Evolutionary conservation across 2,113 vertebrate genomes (phyloP).

Genomic region (Onychostruthus taczanowskii): DNA sequence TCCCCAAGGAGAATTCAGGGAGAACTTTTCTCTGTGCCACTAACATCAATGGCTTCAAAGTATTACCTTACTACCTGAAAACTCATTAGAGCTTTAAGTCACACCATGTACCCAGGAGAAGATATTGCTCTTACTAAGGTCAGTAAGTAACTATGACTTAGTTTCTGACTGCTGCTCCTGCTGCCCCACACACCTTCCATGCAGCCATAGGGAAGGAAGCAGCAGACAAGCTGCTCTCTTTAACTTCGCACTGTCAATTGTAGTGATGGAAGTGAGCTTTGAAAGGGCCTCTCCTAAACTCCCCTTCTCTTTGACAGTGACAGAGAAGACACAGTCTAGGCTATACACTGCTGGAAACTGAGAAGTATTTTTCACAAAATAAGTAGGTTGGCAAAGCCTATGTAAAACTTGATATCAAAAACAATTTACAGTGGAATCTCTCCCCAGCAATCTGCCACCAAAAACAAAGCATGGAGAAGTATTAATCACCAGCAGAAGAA

Average conservation of each 20-base stretch:
- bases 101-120: background rate
- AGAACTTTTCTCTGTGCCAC: background rate
- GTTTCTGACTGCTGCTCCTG: background rate
- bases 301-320: background rate
- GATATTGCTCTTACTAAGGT: background rate
- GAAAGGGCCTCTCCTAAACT: background rate
- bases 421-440: background rate
- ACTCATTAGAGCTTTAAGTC: background rate
- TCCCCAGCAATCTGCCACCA: background rate
- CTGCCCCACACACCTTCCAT: background rate
- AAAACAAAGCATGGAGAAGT: background rate
- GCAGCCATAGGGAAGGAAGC: background rate
- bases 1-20: background rate
- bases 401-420: constrained; percentile 7
- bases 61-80: background rate
- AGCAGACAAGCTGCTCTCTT: background rate
- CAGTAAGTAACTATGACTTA: background rate
- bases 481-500: constrained; percentile 25
- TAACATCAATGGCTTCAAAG: background rate
- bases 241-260: background rate
- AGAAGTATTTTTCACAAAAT: background rate
- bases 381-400: background rate
- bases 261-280: background rate
- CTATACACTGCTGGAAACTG: background rate
- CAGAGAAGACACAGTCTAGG: background rate